Conservation (phyloP, 2,888 invertebrate species). For the Cataglyphis albicans region DNA sequence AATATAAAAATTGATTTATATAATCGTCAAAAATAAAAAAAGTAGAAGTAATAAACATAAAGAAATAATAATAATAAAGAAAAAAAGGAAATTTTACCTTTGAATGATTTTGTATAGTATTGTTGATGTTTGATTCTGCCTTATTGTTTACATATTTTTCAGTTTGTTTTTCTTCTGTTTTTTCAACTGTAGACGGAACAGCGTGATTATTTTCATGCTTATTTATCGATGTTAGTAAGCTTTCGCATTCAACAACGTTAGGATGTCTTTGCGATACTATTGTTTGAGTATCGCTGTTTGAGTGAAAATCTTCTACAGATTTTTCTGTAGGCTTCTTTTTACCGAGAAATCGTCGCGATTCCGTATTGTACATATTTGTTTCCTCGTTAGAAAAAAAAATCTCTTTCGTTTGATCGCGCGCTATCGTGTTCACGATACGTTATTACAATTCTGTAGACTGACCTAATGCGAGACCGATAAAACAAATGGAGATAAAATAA, state of each 20-base stretch:
- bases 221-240: background rate
- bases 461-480: background rate
- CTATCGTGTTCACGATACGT: background rate
- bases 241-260: background rate
- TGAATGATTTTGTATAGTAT: background rate
- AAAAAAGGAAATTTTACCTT: conserved; percentile 9
- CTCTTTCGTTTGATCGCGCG: background rate
- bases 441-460: background rate
- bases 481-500: background rate
- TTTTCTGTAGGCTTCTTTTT: background rate
- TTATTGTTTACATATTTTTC: background rate
- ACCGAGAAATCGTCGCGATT: background rate
- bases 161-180: background rate
- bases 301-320: background rate
- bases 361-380: background rate
- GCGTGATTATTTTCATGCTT: background rate
- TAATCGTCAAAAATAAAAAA: background rate
- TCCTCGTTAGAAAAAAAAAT: background rate
- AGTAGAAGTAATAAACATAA: too few species aligned
- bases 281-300: background rate
- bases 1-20: background rate
- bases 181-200: background rate
- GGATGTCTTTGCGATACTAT: background rate
- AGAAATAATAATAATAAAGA: background rate
- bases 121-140: background rate